Conservation (phyloP, 2,113 vertebrate species). For the Alosa alosa region DNA sequence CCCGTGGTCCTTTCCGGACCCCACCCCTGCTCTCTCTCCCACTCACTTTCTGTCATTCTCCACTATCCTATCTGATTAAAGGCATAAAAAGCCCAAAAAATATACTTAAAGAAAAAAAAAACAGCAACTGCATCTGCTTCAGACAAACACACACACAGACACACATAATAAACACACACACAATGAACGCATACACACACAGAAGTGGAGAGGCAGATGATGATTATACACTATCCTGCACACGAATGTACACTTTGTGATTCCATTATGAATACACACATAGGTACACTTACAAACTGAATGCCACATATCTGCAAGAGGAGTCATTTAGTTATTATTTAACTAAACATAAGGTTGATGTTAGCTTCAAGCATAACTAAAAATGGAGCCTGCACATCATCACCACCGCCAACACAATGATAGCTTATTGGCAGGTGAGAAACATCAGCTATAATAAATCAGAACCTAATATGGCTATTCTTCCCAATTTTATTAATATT, state of each 20-base stretch:
- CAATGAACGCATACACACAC: no score
- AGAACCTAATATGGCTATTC: neutral
- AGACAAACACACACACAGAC: neutral
- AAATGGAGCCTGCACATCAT: neutral
- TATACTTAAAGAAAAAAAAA: neutral
- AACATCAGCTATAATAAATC: neutral
- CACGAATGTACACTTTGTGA: neutral
- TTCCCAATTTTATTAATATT: neutral
- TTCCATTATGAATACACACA: no score
- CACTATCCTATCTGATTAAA: no score
- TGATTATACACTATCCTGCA: neutral
- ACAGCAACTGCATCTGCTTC: neutral
- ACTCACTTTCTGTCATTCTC: no score
- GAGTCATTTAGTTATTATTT: neutral
- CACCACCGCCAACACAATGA: neutral
- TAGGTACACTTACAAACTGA: no score
- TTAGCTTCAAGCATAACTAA: neutral
- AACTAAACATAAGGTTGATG: neutral
- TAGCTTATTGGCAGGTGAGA: neutral
- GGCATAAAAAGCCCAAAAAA: no score
- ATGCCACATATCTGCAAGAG: no score
- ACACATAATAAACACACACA: no score
- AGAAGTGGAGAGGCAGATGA: neutral
- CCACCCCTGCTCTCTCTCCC: no score
- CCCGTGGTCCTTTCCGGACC: no score